Conservation (phyloP, 2,888 invertebrate genomes). For the Onchidella celtica region DNA sequence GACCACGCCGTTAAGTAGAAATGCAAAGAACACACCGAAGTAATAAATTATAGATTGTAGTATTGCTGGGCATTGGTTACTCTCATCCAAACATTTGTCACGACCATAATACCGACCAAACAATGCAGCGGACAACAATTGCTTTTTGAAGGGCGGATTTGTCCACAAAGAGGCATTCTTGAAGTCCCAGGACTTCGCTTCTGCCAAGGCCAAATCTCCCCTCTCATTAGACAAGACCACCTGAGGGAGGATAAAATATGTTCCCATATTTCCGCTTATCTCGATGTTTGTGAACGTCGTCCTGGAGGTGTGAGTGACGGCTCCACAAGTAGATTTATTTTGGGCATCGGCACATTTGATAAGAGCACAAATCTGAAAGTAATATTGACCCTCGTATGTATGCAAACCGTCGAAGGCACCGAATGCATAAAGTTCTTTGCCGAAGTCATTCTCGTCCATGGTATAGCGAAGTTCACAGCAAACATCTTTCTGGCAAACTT, state of each 20-base stretch:
- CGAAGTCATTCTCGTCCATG: background rate
- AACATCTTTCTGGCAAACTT: constrained; percentile 62
- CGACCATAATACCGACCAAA: constrained; percentile 58
- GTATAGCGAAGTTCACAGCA: constrained; percentile 64
- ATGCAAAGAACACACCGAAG: no score
- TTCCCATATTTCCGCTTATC: constrained; percentile 57
- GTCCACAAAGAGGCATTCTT: constrained; percentile 44
- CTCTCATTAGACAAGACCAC: constrained; percentile 53
- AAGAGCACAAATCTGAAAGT: constrained; percentile 66
- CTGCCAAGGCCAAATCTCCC: constrained; percentile 49
- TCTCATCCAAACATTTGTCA: constrained; percentile 45
- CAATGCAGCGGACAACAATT: constrained; percentile 57
- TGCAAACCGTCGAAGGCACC: constrained; percentile 71
- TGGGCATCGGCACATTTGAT: constrained; percentile 59
- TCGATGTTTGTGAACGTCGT: constrained; percentile 55
- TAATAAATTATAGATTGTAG: no score
- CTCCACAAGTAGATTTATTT: constrained; percentile 55
- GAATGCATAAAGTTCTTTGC: constrained; percentile 61
- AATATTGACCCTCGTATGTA: constrained; percentile 64
- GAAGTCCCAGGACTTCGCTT: constrained; percentile 51
- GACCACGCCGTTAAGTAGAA: no score
- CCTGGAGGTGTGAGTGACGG: constrained; percentile 45
- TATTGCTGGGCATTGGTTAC: no score
- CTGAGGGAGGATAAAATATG: constrained; percentile 61
- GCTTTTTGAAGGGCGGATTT: constrained; percentile 32